These are phyloP conservation scores for Austrofundulus limnaeus DNA, from an alignment of 2,113 vertebrate genomes.

Conservation along the genomic window DNA sequence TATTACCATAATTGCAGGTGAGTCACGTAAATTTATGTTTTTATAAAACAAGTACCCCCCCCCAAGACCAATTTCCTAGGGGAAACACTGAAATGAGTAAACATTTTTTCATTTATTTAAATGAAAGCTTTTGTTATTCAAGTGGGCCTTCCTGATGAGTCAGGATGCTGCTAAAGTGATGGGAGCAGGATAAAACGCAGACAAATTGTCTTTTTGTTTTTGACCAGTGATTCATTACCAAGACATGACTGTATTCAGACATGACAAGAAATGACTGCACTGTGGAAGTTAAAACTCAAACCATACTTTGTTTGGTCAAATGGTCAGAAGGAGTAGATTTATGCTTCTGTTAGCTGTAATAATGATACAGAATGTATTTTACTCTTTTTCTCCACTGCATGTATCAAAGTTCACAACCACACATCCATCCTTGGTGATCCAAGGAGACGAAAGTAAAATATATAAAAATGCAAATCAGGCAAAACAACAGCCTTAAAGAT, in stretches of 20 bases:
- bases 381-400: background rate
- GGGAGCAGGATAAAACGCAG: background rate
- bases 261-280: conserved; percentile 2
- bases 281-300: conserved; percentile 1
- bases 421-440: too few species aligned
- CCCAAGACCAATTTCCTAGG: too few species aligned
- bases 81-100: too few species aligned
- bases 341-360: background rate
- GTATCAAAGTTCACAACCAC: background rate
- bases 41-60: too few species aligned
- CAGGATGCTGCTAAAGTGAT: background rate
- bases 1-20: too few species aligned
- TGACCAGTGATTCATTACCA: background rate
- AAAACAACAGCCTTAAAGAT: too few species aligned
- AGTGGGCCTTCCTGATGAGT: too few species aligned
- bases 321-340: background rate
- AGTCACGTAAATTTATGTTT: too few species aligned
- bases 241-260: background rate
- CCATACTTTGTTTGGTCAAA: background rate
- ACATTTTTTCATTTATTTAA: too few species aligned
- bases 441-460: too few species aligned
- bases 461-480: too few species aligned
- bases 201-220: conserved; percentile 7
- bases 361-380: background rate
- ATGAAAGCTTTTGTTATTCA: too few species aligned